Percentiles rank a stretch among this genome's conserved stretches.
Conservation (phyloP, 2,888 invertebrate species). For the Acanthococcus lagerstroemiae region DNA sequence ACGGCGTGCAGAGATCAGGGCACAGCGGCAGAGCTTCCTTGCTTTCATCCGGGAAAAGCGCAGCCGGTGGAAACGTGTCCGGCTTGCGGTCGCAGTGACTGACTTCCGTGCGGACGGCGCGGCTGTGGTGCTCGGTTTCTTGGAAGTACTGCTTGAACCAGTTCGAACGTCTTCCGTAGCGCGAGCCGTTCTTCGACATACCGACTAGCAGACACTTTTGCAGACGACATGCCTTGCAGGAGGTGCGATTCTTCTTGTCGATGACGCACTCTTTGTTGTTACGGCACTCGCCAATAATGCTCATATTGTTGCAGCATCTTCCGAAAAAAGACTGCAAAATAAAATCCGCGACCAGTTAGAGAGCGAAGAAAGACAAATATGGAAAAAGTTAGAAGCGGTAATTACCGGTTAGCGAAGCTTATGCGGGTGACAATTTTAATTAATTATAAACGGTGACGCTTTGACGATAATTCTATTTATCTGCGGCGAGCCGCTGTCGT, state of each 20-base stretch:
- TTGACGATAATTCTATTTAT: background rate
- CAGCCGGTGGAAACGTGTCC: background rate
- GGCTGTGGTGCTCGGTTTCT: slow-evolving; percentile 11
- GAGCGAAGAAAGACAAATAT: background rate
- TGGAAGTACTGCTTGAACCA: slow-evolving; percentile 88
- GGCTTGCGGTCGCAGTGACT: too few relatives aligned
- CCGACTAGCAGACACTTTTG: slow-evolving; percentile 78
- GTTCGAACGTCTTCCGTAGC: slow-evolving; percentile 79
- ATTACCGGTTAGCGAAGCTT: background rate
- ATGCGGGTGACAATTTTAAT: background rate
- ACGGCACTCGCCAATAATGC: slow-evolving; percentile 70
- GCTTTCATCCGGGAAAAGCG: too few relatives aligned
- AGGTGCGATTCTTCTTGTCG: slow-evolving; percentile 84
- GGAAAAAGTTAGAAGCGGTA: background rate
- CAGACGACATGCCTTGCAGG: slow-evolving; percentile 80
- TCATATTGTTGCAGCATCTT: slow-evolving; percentile 41
- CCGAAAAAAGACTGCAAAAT: slow-evolving; percentile 94
- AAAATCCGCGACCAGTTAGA: too few relatives aligned
- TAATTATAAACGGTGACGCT: slow-evolving; percentile 19
- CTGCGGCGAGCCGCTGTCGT: background rate
- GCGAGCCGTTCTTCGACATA: slow-evolving; percentile 84
- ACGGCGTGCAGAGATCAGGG: slow-evolving; percentile 17
- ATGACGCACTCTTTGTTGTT: slow-evolving; percentile 55
- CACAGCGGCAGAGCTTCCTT: too few relatives aligned
- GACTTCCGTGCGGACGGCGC: too few relatives aligned